A percentile compares a stretch with the other conserved stretches of the same genome.
phyloP scores from a whole-genome alignment of 2,797 vertebrate genomes.

The Xiphophorus birchmanni region DNA sequence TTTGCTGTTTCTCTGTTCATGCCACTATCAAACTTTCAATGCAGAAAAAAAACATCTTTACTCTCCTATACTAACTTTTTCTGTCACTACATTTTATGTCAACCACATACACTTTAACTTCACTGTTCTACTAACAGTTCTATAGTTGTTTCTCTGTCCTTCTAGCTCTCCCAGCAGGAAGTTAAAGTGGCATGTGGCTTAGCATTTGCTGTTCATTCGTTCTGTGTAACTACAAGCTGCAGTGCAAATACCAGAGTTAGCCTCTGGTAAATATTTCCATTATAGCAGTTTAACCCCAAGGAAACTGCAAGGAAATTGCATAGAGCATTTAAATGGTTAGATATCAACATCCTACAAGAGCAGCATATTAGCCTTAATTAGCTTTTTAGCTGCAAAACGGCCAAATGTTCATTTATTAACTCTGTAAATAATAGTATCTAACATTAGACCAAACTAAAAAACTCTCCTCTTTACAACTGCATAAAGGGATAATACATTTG shows the following conservation, averaged over 20 bases:
- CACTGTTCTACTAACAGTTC: background rate
- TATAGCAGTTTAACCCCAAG: constrained; percentile 51
- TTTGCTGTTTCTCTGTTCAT: constrained; percentile 14
- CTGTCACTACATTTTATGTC: constrained; percentile 40
- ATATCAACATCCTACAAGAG: too few relatives aligned
- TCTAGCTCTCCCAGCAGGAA: constrained; percentile 65
- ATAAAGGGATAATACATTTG: too few relatives aligned
- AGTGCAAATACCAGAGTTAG: constrained; percentile 63
- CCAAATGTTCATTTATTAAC: background rate
- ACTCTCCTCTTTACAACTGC: too few relatives aligned
- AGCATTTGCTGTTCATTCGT: constrained; percentile 74
- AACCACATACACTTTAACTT: constrained; percentile 35
- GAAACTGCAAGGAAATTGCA: constrained; percentile 12
- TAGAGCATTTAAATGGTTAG: background rate
- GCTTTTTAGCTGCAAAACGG: background rate
- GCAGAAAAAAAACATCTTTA: constrained; percentile 14
- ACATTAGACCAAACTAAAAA: too few relatives aligned
- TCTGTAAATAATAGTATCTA: background rate
- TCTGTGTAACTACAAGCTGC: constrained; percentile 60
- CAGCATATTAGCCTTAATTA: too few relatives aligned
- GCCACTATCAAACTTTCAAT: constrained; percentile 29
- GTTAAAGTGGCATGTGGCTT: constrained; percentile 77
- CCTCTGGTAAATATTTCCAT: constrained; percentile 57
- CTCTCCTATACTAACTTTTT: constrained; percentile 18
- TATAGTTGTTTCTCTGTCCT: constrained; percentile 44